Evolutionary conservation across 1,140 invertebrate species (phyloP).

Genomic region (Ruditapes philippinarum): DNA sequence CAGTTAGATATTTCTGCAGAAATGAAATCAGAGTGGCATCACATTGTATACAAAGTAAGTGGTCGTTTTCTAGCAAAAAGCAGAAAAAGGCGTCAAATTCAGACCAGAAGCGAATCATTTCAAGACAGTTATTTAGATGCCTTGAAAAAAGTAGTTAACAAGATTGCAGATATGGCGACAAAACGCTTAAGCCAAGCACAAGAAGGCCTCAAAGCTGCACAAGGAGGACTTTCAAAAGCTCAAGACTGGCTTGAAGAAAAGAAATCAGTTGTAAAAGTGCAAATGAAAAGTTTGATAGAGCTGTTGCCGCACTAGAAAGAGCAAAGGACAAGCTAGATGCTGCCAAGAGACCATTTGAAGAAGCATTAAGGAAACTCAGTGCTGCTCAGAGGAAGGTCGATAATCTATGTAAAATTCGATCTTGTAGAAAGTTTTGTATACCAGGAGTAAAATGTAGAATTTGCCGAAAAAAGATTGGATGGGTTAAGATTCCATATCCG

Average conservation of each 20-base stretch:
- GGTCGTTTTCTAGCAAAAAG: conserved; percentile 7
- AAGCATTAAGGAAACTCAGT: conserved; percentile 41
- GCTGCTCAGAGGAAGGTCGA: conserved; percentile 55
- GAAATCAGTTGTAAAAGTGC: conserved; percentile 19
- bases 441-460: conserved; percentile 42
- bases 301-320: conserved; percentile 37
- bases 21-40: conserved; percentile 45
- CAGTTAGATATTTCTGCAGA: conserved; percentile 38
- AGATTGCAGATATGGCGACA: neutral
- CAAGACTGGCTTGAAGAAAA: conserved; percentile 52
- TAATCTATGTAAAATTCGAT: conserved; percentile 58
- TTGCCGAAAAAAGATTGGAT: conserved; percentile 24
- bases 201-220: neutral
- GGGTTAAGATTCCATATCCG: conserved; percentile 51
- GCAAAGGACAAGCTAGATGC: conserved; percentile 59
- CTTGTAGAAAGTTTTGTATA: conserved; percentile 59
- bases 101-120: neutral
- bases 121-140: conserved; percentile 56
- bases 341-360: conserved; percentile 53
- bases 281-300: conserved; percentile 58
- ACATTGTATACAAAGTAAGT: conserved; percentile 38
- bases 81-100: neutral
- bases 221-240: conserved; percentile 18
- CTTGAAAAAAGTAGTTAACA: neutral
- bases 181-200: conserved; percentile 36